These are phyloP conservation scores for Dunckerocampus dactyliophorus DNA, from an alignment of 2,113 vertebrate species.

Conservation along the genomic window DNA sequence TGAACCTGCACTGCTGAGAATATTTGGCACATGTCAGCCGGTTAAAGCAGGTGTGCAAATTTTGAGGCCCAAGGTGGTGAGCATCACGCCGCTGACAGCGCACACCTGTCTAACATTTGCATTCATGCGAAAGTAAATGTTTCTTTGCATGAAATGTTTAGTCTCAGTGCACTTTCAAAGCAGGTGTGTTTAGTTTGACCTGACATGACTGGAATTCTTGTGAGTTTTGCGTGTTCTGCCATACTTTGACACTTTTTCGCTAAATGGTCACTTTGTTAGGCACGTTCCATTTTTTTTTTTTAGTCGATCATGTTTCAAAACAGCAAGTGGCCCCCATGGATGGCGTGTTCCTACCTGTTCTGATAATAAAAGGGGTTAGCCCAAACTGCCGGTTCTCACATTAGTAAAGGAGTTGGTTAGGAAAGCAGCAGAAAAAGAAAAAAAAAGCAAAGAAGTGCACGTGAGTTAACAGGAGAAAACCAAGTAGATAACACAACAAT, in stretches of 20 bases:
- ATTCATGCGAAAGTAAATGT: slow-evolving; percentile 20
- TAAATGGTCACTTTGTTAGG: slow-evolving; percentile 53
- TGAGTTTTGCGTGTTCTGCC: neutral
- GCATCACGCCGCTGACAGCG: slow-evolving; percentile 24
- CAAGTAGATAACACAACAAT: slow-evolving; percentile 31
- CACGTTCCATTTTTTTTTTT: slow-evolving; percentile 32
- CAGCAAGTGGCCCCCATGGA: slow-evolving; percentile 48
- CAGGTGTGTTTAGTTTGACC: slow-evolving; percentile 23
- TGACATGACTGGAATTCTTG: slow-evolving; percentile 3
- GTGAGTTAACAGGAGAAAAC: too few species aligned
- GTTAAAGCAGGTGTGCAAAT: slow-evolving; percentile 46
- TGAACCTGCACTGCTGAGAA: slow-evolving; percentile 13
- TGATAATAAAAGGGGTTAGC: slow-evolving; percentile 52
- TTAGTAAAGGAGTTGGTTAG: neutral
- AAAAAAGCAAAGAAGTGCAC: slow-evolving; percentile 26
- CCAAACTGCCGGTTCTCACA: slow-evolving; percentile 31
- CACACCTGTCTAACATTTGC: slow-evolving; percentile 67
- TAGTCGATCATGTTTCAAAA: slow-evolving; percentile 69
- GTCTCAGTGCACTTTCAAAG: slow-evolving; percentile 6
- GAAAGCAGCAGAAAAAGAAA: neutral
- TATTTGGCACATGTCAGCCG: slow-evolving; percentile 29
- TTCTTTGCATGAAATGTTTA: slow-evolving; percentile 17
- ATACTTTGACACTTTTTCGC: neutral
- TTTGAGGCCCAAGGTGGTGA: slow-evolving; percentile 38
- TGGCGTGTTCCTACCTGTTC: slow-evolving; percentile 69